Evolutionary conservation across 2,888 invertebrate genomes (phyloP).

Genomic region (Callyntrura guangdongensis): DNA sequence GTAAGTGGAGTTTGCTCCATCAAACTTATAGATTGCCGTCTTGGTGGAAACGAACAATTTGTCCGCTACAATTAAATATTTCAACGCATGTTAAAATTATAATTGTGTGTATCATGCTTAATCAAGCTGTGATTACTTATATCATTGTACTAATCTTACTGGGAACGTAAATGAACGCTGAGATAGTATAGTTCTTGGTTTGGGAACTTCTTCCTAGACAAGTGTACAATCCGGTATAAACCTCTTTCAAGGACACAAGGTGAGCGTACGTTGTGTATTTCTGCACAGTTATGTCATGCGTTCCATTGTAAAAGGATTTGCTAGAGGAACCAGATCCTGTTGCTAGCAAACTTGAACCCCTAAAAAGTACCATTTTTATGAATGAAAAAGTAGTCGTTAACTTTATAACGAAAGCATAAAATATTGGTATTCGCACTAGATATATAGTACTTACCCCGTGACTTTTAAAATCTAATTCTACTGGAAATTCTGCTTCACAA

Average conservation of each 20-base stretch:
- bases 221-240: conserved; percentile 50
- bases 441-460: conserved; percentile 65
- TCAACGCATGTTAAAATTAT: not conserved
- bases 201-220: conserved; percentile 41
- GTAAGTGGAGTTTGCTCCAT: not conserved
- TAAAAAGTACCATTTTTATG: too few relatives aligned
- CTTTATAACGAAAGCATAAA: too few relatives aligned
- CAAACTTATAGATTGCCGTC: conserved; percentile 32
- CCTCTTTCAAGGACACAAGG: conserved; percentile 28
- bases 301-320: conserved; percentile 47
- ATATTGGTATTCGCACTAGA: too few relatives aligned
- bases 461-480: conserved; percentile 51
- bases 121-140: too few relatives aligned
- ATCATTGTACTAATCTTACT: conserved; percentile 28
- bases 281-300: conserved; percentile 26
- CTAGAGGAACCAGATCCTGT: conserved; percentile 58
- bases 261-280: conserved; percentile 54
- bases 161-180: conserved; percentile 63
- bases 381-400: too few relatives aligned
- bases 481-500: conserved; percentile 65
- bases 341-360: conserved; percentile 45
- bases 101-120: not conserved
- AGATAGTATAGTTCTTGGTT: conserved; percentile 31
- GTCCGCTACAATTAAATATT: conserved; percentile 22
- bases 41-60: conserved; percentile 53